These are phyloP conservation scores for Brachyptera putata DNA, from an alignment of 2,888 invertebrate species.

Conservation along the genomic window DNA sequence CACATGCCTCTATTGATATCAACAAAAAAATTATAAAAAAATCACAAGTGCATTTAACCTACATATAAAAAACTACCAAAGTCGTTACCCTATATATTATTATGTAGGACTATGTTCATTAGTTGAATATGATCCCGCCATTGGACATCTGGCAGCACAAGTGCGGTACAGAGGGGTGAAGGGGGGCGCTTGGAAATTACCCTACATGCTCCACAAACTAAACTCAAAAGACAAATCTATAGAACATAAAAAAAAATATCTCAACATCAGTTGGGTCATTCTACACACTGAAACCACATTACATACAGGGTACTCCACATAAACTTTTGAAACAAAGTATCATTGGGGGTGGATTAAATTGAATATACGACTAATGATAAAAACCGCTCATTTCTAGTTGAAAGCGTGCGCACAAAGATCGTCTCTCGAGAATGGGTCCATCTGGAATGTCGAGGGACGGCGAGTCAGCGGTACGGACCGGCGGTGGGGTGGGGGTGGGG, in stretches of 20 bases:
- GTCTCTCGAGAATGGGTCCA: slow-evolving; percentile 1
- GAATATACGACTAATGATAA: background rate
- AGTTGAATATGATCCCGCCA: background rate
- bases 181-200: slow-evolving; percentile 9
- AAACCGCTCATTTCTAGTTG: background rate
- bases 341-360: background rate
- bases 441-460: slow-evolving; percentile 16
- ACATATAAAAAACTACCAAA: background rate
- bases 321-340: slow-evolving; percentile 18
- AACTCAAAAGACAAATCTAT: slow-evolving; percentile 2
- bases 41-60: background rate
- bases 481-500: background rate
- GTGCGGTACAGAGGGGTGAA: too few species aligned
- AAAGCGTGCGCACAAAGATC: background rate
- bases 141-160: slow-evolving; percentile 9
- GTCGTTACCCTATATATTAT: too few species aligned
- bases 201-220: slow-evolving; percentile 19
- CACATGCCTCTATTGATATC: background rate
- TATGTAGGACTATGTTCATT: background rate
- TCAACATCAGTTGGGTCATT: too few species aligned
- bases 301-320: slow-evolving; percentile 3
- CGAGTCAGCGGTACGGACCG: background rate
- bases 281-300: background rate
- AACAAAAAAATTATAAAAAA: too few species aligned
- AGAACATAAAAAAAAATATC: slow-evolving; percentile 14